Conservation (phyloP, 2,797 vertebrate genomes). For the Schizothorax lantsangensis region DNA sequence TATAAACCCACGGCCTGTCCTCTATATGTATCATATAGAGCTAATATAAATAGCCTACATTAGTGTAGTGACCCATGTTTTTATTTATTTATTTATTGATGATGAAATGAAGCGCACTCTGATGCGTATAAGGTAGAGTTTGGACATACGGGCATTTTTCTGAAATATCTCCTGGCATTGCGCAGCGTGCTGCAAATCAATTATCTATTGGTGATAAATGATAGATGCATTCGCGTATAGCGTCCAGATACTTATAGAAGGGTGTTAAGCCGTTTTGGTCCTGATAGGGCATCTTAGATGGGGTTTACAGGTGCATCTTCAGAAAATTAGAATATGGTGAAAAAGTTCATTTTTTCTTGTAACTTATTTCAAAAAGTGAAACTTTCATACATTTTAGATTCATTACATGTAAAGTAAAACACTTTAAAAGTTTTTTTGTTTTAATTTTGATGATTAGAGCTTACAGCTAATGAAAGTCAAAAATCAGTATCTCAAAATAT, state of each 20-base stretch:
- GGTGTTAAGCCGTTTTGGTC: background rate
- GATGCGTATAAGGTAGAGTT: background rate
- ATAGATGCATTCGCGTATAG: background rate
- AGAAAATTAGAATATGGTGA: too few relatives aligned
- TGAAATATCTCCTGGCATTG: background rate
- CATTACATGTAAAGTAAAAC: too few relatives aligned
- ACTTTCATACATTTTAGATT: too few relatives aligned
- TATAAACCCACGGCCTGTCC: background rate
- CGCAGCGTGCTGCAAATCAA: too few relatives aligned
- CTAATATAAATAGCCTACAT: background rate
- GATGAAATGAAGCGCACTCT: background rate
- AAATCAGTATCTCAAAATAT: too few relatives aligned
- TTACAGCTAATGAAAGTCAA: too few relatives aligned
- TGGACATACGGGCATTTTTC: background rate
- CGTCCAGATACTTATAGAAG: background rate
- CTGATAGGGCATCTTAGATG: background rate
- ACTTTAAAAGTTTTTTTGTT: too few relatives aligned
- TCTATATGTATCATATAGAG: background rate
- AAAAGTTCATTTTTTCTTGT: too few relatives aligned
- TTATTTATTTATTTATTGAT: background rate
- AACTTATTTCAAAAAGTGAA: too few relatives aligned
- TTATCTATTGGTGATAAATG: too few relatives aligned
- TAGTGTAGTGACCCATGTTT: background rate
- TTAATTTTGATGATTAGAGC: too few relatives aligned
- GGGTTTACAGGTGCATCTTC: too few relatives aligned